Percentiles rank a stretch among this genome's conserved stretches.
Evolutionary conservation across 2,113 vertebrate genomes (phyloP).

Genomic region (Notothenia rossii): DNA sequence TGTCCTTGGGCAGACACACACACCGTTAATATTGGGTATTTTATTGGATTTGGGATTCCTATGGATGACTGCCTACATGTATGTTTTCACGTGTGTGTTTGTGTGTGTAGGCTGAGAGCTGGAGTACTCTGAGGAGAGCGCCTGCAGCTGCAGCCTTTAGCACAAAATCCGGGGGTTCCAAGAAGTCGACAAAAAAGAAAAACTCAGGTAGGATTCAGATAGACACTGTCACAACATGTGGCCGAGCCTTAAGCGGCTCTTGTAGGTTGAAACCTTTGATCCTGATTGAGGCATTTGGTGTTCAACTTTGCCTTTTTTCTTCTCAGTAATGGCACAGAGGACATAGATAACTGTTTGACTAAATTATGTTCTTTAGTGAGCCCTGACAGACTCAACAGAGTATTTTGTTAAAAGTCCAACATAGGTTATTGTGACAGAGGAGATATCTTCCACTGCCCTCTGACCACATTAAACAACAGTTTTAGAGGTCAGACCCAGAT

Average conservation of each 20-base stretch:
- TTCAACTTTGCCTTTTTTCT: too few species aligned
- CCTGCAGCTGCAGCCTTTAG: conserved; percentile 60
- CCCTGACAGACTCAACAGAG: too few species aligned
- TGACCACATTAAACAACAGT: background rate
- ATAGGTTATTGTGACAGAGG: background rate
- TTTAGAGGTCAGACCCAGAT: background rate
- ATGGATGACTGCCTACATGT: too few species aligned
- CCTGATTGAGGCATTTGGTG: too few species aligned
- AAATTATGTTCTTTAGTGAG: too few species aligned
- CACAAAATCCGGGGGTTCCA: conserved; percentile 74
- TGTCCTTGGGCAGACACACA: too few species aligned
- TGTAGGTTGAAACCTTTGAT: too few species aligned
- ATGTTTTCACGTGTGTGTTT: background rate
- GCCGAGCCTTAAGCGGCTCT: background rate
- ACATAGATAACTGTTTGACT: too few species aligned
- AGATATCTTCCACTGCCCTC: background rate
- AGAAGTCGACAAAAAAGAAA: conserved; percentile 66
- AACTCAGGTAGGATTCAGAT: conserved; percentile 58
- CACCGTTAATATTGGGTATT: too few species aligned
- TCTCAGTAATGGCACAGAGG: too few species aligned
- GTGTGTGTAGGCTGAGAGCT: conserved; percentile 52
- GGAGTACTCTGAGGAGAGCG: conserved; percentile 48
- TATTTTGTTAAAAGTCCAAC: background rate
- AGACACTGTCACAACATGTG: too few species aligned
- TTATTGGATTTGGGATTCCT: too few species aligned